Base-by-base conservation (phyloP, 2,113 vertebrate species). In the Colistium nudipinnis region DNA sequence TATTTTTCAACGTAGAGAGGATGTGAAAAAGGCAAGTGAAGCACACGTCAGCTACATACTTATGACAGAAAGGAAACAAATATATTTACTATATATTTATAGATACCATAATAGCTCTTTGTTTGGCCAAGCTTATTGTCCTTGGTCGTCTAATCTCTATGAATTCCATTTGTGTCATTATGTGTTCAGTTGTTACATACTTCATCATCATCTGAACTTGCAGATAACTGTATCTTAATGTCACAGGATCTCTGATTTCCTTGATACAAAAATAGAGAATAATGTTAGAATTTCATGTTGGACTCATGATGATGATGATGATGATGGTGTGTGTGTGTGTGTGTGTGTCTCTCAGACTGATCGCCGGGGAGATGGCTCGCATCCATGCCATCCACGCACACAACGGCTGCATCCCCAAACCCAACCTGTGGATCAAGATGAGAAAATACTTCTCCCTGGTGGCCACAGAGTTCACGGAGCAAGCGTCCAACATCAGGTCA, bases 351-450 rank as follows among this genome's bases (percentile, higher is more conserved):
- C 3, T 31, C 84, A 99, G 97, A 85, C 86, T 98, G 78, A 97
- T 98, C 54, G 95, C 97, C 55, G 86, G 91, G 80, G 97, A 99
- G 89, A 95, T 99, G 96, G 97, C 98, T 25, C 95, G 95, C 55
- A 95, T 99, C 53, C 98, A 99, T 0, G 90, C 94, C 79, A 99
- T 99, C 89, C 97, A 98, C 0, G 93, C 95, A 57, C 94, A 95
- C 80, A 99, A 99, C 0, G 96, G 97, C 87, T 98, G 95, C 88
- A 91, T 98, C 33, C 95, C 97, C 71, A 96, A 94, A 89, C 94
- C 97, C 73, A 94, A 94, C 79, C 94, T 99, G 35, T 99, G 98
- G 98, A 93, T 96, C 84, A 98, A 96, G 88, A 92, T 99, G 89
- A 89, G 90, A 49, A 95, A 93, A 68, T 99, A 98, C 86, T 94